A percentile compares a stretch with the other conserved stretches of the same genome.
phyloP scores from a whole-genome alignment of 1,140 invertebrate species.

The Archegozetes longisetosus region DNA sequence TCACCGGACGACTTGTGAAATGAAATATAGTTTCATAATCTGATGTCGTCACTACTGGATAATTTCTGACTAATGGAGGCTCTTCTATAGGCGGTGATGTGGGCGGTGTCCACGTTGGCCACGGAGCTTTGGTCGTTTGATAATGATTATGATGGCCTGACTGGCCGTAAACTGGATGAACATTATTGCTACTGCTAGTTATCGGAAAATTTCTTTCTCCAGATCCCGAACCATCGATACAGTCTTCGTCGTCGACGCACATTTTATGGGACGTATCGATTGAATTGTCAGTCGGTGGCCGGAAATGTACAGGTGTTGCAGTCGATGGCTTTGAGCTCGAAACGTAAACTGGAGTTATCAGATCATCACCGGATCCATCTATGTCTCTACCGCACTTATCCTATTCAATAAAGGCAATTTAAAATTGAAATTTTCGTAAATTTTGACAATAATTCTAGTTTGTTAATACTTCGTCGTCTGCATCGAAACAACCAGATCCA shows the following conservation, averaged over 20 bases:
- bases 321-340: neutral
- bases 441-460: too few species aligned
- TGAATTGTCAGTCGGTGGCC: neutral
- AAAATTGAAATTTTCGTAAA: too few species aligned
- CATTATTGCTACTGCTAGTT: neutral
- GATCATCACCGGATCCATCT: conserved; percentile 13
- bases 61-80: neutral
- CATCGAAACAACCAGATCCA: conserved; percentile 59
- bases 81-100: neutral
- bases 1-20: neutral
- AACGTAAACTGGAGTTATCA: conserved; percentile 10
- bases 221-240: conserved; percentile 24
- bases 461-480: conserved; percentile 49
- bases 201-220: conserved; percentile 19
- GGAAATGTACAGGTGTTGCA: neutral
- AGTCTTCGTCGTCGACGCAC: conserved; percentile 25
- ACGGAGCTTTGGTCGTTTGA: conserved; percentile 12
- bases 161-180: conserved; percentile 30
- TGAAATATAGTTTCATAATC: neutral
- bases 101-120: conserved; percentile 13
- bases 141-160: conserved; percentile 19
- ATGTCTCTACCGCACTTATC: conserved; percentile 15
- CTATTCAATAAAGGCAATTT: too few species aligned
- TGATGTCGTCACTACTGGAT: neutral
- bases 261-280: conserved; percentile 14